phyloP scores from a whole-genome alignment of 37 sponge, comb jelly and placozoan species.

The Bolinopsis microptera region DNA sequence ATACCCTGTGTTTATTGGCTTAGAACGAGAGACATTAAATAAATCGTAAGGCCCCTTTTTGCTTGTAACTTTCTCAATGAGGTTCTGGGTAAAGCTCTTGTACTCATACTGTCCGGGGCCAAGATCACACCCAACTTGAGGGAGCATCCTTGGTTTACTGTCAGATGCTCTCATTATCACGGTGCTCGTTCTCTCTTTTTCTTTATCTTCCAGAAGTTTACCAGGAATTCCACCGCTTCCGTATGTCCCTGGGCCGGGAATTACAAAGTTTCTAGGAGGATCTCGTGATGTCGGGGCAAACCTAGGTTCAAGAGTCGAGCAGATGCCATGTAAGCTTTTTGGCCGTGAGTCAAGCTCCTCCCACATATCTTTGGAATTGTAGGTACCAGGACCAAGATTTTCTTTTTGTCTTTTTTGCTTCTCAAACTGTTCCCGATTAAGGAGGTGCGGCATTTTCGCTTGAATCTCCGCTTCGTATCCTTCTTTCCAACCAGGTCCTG shows the following conservation, averaged over 20 bases:
- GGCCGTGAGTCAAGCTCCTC: constrained; percentile 72
- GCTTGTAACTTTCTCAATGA: constrained; percentile 77
- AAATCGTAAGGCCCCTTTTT: constrained; percentile 94
- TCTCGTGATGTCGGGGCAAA: constrained; percentile 68
- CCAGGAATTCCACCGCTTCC: constrained; percentile 83
- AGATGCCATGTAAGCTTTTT: constrained; percentile 80
- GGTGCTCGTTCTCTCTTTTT: constrained; percentile 72
- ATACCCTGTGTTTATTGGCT: constrained; percentile 68
- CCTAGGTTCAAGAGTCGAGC: constrained; percentile 74
- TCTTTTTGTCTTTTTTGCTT: constrained; percentile 75
- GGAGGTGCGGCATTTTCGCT: constrained; percentile 80
- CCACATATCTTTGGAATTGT: constrained; percentile 74
- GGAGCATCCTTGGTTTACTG: constrained; percentile 65
- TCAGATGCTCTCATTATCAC: constrained; percentile 85
- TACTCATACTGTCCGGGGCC: constrained; percentile 81
- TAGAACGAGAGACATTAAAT: constrained; percentile 78
- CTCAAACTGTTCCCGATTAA: constrained; percentile 85
- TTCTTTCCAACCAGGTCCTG: constrained; percentile 89
- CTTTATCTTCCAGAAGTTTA: constrained; percentile 71
- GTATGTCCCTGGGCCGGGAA: constrained; percentile 90
- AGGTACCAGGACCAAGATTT: constrained; percentile 88
- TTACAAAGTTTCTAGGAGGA: constrained; percentile 27
- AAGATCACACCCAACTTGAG: constrained; percentile 74
- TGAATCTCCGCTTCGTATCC: constrained; percentile 71
- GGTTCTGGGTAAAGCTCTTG: constrained; percentile 73